Conservation (phyloP, 2,113 vertebrate genomes). For the Cricetomys ansorgei region DNA sequence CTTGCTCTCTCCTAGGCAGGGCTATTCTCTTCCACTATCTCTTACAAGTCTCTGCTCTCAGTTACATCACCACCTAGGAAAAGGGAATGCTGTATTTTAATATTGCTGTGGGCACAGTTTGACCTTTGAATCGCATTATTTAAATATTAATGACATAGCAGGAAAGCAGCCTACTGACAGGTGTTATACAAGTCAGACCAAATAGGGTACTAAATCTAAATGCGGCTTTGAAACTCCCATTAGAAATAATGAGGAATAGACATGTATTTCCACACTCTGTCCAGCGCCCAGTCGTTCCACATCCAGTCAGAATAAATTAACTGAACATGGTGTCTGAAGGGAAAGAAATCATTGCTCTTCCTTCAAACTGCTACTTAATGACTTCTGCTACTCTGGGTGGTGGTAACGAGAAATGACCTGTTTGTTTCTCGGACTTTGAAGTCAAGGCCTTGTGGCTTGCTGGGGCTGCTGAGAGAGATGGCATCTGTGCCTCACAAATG, state of each 20-base stretch:
- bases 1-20: not conserved
- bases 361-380: conserved; percentile 71
- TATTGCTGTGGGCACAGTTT: conserved; percentile 82
- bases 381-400: not conserved
- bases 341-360: conserved; percentile 65
- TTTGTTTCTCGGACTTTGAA: conserved; percentile 55
- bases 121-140: conserved; percentile 88
- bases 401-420: not conserved
- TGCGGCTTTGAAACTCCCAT: conserved; percentile 85
- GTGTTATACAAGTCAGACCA: conserved; percentile 86
- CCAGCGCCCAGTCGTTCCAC: conserved; percentile 74
- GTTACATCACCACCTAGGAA: conserved; percentile 72
- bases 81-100: conserved; percentile 82
- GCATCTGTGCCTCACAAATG: not conserved
- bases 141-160: conserved; percentile 87
- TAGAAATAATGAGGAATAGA: conserved; percentile 85
- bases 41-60: conserved; percentile 44
- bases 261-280: conserved; percentile 73
- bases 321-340: conserved; percentile 74
- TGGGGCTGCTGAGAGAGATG: not conserved
- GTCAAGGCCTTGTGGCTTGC: not conserved
- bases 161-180: conserved; percentile 85
- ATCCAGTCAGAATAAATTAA: conserved; percentile 82
- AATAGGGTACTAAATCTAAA: conserved; percentile 83
- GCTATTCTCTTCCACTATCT: conserved; percentile 31